A percentile compares a stretch with the other conserved stretches of the same genome.
phyloP scores from a whole-genome alignment of 2,113 vertebrate genomes.

The Entomyzon cyanotis region DNA sequence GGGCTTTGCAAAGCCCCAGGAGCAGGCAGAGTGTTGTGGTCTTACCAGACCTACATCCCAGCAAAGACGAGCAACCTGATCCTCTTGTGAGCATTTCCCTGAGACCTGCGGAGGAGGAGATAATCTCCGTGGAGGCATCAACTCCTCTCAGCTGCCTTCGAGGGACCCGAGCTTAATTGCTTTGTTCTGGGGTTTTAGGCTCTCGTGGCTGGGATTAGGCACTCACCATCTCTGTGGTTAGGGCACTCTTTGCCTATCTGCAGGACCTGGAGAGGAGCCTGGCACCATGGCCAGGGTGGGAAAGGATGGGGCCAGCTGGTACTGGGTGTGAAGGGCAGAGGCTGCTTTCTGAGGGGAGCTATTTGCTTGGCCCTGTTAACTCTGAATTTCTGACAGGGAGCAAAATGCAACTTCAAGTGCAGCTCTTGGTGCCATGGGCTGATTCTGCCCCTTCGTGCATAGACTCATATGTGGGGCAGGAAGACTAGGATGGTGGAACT shows the following conservation, averaged over 20 bases:
- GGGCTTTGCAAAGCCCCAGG: neutral
- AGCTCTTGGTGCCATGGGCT: neutral
- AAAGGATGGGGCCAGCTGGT: neutral
- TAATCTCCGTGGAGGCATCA: neutral
- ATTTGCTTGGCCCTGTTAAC: neutral
- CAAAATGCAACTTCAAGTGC: neutral
- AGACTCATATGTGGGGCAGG: neutral
- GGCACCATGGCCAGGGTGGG: neutral
- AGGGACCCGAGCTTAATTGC: neutral
- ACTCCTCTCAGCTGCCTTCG: neutral
- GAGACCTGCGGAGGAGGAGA: neutral
- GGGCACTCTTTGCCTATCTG: neutral
- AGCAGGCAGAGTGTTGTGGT: neutral
- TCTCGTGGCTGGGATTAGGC: constrained; percentile 53
- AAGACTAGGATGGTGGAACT: neutral
- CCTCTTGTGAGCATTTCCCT: neutral
- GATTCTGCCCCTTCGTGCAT: neutral
- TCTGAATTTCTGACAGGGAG: neutral
- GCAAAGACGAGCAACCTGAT: neutral
- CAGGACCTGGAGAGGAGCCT: neutral
- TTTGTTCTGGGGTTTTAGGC: constrained; percentile 51
- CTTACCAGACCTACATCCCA: neutral
- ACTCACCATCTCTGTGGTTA: neutral
- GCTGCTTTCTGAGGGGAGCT: neutral
- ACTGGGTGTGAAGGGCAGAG: neutral